Evolutionary conservation across 2,113 vertebrate species (phyloP), one percentile per base, ranked within the genome.

Genomic region (Bolborhynchus lineola): DNA sequence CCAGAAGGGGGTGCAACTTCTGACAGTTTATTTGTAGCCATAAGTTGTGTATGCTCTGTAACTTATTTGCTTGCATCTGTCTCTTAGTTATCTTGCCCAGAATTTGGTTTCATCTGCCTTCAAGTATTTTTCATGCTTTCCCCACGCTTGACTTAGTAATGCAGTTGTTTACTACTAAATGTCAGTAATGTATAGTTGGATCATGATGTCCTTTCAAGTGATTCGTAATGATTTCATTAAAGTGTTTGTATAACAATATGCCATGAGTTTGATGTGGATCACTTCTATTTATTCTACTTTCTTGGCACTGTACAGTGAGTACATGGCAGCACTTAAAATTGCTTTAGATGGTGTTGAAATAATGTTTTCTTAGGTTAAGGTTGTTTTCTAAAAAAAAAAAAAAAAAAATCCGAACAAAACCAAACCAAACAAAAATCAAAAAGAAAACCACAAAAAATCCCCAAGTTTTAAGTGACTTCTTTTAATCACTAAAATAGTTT

Each of bases 321-420:
- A 76, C 5, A 1, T 14, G 47, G 57, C 84, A 71, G 62, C 53
- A 59, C 57, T 59, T 23, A 23, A n/a, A n/a, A 59, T n/a, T 59
- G 31, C 33, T 59, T 59, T 59, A 59, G 20, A 59, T 35, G 33
- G 21, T 59, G 57, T n/a, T n/a, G 57, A 59, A 59, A 59, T 59
- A 59, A 59, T n/a, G 21, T 59, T 59, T 59, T 59, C 20, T 59
- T 59, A 59, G 57, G 57, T 59, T 59, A n/a, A 59, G 57, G 33
- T 59, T 35, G 9, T 59, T 59, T 59, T n/a, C 31, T 57, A 71
- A 18, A 23, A 80, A 75, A 82, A 90, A 86, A 37, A 1, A 41
- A 62, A 19, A 28, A 37, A 1, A 0, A 13, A n/a, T n/a, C n/a
- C n/a, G n/a, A 21, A 25, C 18, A 57, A 31, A 41, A 2, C 0